Percentiles rank a stretch among this genome's conserved stretches.
These are phyloP conservation scores for Pammene fasciana DNA, from an alignment of 2,888 invertebrate species.

Conservation along the genomic window DNA sequence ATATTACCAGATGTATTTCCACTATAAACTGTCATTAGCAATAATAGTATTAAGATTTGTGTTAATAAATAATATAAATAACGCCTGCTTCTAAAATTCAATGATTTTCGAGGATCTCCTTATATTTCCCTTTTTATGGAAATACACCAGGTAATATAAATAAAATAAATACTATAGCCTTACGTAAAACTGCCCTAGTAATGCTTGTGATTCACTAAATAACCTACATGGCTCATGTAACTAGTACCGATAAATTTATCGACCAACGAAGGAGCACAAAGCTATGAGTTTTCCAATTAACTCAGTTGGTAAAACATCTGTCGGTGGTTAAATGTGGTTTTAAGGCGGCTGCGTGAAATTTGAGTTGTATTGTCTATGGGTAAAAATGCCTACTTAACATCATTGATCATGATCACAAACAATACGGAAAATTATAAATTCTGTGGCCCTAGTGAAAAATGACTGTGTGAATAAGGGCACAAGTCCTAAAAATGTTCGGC, in stretches of 20 bases:
- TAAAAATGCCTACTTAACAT: too few species aligned
- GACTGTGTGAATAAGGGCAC: too few species aligned
- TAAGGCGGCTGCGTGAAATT: too few species aligned
- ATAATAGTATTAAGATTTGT: conserved; percentile 14
- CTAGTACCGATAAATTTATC: background rate
- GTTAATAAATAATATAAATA: conserved; percentile 3
- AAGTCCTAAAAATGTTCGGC: too few species aligned
- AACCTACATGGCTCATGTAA: background rate
- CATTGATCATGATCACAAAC: too few species aligned
- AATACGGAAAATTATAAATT: too few species aligned
- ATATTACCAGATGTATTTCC: conserved; percentile 11
- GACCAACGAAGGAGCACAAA: background rate
- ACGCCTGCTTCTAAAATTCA: background rate
- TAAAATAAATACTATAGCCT: conserved; percentile 2
- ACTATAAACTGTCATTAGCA: conserved; percentile 8
- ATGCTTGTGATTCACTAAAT: background rate
- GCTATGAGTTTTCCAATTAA: background rate
- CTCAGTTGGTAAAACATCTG: background rate
- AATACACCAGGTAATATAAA: background rate
- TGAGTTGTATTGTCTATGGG: too few species aligned
- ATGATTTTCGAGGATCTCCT: background rate
- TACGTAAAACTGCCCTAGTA: conserved; percentile 13
- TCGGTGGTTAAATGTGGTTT: too few species aligned
- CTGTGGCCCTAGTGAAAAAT: too few species aligned
- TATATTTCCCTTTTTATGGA: background rate